A percentile compares a stretch with the other conserved stretches of the same genome.
These are phyloP conservation scores for Entomobrya multifasciata DNA, from an alignment of 2,888 invertebrate genomes.

Conservation along the genomic window DNA sequence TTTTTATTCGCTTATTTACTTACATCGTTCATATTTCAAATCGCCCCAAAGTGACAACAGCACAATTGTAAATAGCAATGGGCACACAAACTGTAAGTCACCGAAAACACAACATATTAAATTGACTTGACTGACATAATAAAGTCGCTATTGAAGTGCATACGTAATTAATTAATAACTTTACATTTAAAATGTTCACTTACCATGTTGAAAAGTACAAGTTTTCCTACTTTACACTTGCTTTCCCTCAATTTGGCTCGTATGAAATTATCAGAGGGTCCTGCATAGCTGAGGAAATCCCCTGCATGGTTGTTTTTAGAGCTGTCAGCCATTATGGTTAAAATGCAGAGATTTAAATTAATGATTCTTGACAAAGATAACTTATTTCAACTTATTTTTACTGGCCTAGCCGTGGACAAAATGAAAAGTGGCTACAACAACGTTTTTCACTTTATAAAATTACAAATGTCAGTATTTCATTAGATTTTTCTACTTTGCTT, in stretches of 20 bases:
- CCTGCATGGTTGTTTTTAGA: no score
- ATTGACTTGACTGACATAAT: not conserved
- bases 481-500: no score
- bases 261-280: not conserved
- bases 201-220: conserved; percentile 19
- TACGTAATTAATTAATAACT: not conserved
- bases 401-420: no score
- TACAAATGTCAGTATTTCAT: no score
- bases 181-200: no score
- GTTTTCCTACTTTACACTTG: conserved; percentile 16
- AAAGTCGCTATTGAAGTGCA: not conserved
- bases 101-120: not conserved
- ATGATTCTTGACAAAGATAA: no score
- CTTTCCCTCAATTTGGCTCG: conserved; percentile 1
- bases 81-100: conserved; percentile 9
- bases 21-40: not conserved
- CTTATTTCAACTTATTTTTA: no score
- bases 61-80: conserved; percentile 5
- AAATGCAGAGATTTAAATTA: no score
- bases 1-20: not conserved
- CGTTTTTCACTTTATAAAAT: no score
- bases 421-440: no score
- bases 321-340: no score
- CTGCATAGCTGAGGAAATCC: not conserved
- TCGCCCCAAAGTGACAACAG: conserved; percentile 22